Base-by-base conservation (phyloP, 2,797 vertebrate genomes). In the Euthynnus affinis region DNA sequence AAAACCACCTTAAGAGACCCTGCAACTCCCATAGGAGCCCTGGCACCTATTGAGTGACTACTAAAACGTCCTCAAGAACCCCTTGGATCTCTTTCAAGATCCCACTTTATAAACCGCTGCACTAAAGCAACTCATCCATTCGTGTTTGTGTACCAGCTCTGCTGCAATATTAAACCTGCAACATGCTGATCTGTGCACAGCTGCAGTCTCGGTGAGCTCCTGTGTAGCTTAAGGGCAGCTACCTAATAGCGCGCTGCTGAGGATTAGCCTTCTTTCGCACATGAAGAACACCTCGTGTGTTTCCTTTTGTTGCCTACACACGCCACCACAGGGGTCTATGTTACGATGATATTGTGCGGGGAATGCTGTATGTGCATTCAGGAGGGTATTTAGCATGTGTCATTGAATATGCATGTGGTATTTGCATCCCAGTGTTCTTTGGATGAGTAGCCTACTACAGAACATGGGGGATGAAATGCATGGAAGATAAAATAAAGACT, bases 401-500 rank as follows among this genome's bases (percentile, higher is more conserved):
- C 49, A 66, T 56, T 76, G 48, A 84, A 80, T 83, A 78, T 82
- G 74, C 48, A 87, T 83, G 64, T 37, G 15, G 9, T 12, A 59
- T 73, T 84, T 59, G 66, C 76, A 62, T 77, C 44, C 8, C 58
- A 55, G 53, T 23, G 13, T 8, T 71, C 25, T 5, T 15, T 61
- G 20, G 10, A 53, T 66, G 14, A 9, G 12, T 17, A 17, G 37
- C 7, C n/a, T 27, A 4, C 22, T 32, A 25, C 59, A 27, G 12
- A 63, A 48, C 17, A 22, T 2, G 8, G 23, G 10, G 5, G 53
- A 51, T 46, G 29, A 42, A 18, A 64, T 10, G 15, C n/a, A 18
- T 40, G 17, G n/a, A 42, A 32, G 23, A 46, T 3, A 29, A 13
- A 48, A 44, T 7, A 22, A 68, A 14, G 52, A 20, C n/a, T 51